A percentile compares a stretch with the other conserved stretches of the same genome.
These are phyloP conservation scores for Electrophaes corylata DNA, from an alignment of 2,888 invertebrate species.

Conservation along the genomic window DNA sequence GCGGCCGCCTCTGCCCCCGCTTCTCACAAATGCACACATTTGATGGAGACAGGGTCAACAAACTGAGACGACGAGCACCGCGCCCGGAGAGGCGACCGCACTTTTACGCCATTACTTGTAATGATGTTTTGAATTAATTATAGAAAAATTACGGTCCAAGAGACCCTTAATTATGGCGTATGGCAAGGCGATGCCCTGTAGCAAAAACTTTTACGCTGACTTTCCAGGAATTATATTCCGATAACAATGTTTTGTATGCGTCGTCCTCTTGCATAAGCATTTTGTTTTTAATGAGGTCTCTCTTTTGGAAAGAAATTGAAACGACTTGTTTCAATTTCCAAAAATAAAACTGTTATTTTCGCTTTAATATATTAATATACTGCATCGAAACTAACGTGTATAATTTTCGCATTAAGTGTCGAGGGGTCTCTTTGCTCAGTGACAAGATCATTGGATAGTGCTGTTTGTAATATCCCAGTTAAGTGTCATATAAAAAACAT, in stretches of 20 bases:
- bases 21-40: conserved; percentile 70
- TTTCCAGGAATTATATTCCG: conserved; percentile 52
- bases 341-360: conserved; percentile 22
- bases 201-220: conserved; percentile 42
- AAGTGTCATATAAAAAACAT: conserved; percentile 22
- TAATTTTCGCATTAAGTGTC: conserved; percentile 19
- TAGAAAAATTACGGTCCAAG: conserved; percentile 58
- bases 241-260: conserved; percentile 45
- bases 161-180: conserved; percentile 58
- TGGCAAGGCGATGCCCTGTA: conserved; percentile 52
- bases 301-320: conserved; percentile 4
- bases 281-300: conserved; percentile 20
- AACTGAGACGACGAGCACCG: conserved; percentile 63
- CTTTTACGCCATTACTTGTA: conserved; percentile 71
- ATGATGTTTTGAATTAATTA: conserved; percentile 71
- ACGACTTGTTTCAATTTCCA: conserved; percentile 19
- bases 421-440: conserved; percentile 15
- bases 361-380: conserved; percentile 14
- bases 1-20: conserved; percentile 52
- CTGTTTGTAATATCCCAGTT: conserved; percentile 7
- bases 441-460: conserved; percentile 24
- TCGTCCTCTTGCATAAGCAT: conserved; percentile 36
- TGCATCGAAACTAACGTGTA: conserved; percentile 15
- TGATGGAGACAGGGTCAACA: conserved; percentile 78
- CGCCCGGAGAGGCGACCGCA: conserved; percentile 56